These are phyloP conservation scores for Pseudomyrmex concolor DNA, from an alignment of 1,140 invertebrate genomes.

Conservation along the genomic window DNA sequence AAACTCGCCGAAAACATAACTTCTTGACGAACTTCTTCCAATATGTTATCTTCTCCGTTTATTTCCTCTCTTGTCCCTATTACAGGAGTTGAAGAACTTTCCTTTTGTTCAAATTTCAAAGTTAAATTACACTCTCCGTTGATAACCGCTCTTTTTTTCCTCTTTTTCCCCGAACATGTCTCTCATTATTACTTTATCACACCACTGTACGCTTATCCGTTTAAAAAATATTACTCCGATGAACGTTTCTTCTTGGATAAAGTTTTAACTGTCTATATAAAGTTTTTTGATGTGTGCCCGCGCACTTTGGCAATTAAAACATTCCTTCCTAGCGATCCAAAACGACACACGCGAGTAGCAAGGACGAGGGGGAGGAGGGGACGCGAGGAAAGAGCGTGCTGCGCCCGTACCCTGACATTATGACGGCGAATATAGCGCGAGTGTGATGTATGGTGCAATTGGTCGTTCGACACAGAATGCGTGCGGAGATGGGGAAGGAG, in stretches of 20 bases:
- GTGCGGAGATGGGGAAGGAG: constrained; percentile 20
- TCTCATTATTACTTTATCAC: neutral
- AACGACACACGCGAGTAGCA: neutral
- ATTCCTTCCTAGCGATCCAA: constrained; percentile 48
- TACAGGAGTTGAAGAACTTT: neutral
- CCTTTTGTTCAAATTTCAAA: neutral
- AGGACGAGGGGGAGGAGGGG: neutral
- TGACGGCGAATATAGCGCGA: constrained; percentile 69
- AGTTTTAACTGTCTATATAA: too few relatives aligned
- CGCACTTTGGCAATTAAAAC: constrained; percentile 65
- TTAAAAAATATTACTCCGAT: constrained; percentile 19
- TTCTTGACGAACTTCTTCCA: neutral
- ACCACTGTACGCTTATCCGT: neutral
- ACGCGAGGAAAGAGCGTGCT: constrained; percentile 20
- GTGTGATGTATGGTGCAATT: constrained; percentile 74
- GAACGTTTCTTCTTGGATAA: neutral
- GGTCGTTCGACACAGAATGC: constrained; percentile 53
- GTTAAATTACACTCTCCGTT: neutral
- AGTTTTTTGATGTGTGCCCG: neutral
- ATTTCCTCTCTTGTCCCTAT: neutral
- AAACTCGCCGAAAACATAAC: neutral
- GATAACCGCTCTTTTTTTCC: too few relatives aligned
- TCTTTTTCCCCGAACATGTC: too few relatives aligned
- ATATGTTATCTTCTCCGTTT: neutral
- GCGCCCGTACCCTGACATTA: constrained; percentile 61